Percentiles rank a stretch among this genome's conserved stretches.
Evolutionary conservation across 2,888 invertebrate species (phyloP).

Genomic region (Orgyia antiqua): DNA sequence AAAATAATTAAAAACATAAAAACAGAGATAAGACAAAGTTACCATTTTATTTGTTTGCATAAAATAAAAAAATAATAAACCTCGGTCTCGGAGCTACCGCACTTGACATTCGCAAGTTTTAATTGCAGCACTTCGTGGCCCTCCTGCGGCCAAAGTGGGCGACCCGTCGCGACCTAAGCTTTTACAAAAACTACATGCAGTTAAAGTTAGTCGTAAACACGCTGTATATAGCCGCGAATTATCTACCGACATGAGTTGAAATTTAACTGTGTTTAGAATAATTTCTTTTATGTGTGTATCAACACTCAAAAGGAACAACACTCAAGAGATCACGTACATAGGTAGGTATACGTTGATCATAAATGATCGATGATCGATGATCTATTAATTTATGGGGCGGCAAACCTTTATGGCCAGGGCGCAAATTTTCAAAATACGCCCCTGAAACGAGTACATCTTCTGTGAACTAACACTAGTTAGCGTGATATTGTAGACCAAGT

Average conservation of each 20-base stretch:
- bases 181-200: slow-evolving; percentile 46
- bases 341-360: no score
- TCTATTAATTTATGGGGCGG: no score
- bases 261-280: slow-evolving; percentile 13
- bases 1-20: slow-evolving; percentile 6
- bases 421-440: no score
- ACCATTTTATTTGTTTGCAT: slow-evolving; percentile 42
- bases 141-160: slow-evolving; percentile 59
- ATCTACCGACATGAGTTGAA: slow-evolving; percentile 18
- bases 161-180: slow-evolving; percentile 42
- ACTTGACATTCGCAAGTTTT: slow-evolving; percentile 76
- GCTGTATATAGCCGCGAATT: slow-evolving; percentile 31
- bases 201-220: slow-evolving; percentile 42
- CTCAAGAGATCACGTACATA: no score
- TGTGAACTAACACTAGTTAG: no score
- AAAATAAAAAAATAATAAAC: slow-evolving; percentile 62
- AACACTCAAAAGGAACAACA: slow-evolving; percentile 25
- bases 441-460: no score
- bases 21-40: slow-evolving; percentile 28
- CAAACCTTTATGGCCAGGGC: no score
- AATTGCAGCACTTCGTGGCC: slow-evolving; percentile 68
- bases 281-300: no score
- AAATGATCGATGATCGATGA: no score
- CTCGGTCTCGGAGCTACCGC: slow-evolving; percentile 42
- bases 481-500: no score